Conservation (phyloP, 2,888 invertebrate species). For the Vannuccia rotundouncinata region DNA sequence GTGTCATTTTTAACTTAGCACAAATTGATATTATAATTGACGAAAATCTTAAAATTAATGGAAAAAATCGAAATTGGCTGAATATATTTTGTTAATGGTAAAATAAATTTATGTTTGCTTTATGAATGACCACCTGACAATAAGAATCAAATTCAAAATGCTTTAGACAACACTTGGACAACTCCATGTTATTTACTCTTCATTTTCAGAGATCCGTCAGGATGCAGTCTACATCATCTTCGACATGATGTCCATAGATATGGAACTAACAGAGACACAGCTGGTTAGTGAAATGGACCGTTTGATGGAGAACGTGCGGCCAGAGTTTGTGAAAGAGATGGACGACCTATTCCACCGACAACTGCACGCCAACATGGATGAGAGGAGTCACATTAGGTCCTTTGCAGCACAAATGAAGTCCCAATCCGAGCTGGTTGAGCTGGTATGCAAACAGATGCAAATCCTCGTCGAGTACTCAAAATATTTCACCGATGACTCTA, state of each 20-base stretch:
- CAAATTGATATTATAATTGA: background rate
- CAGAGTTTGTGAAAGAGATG: background rate
- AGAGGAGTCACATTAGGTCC: background rate
- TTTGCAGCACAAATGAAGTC: background rate
- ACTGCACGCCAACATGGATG: background rate
- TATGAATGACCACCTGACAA: too few relatives aligned
- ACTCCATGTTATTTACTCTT: too few relatives aligned
- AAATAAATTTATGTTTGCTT: too few relatives aligned
- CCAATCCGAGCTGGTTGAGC: background rate
- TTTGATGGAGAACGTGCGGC: background rate
- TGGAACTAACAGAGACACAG: background rate
- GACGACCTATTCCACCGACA: background rate
- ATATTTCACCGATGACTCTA: background rate
- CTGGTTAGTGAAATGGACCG: background rate
- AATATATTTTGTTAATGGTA: too few relatives aligned
- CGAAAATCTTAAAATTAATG: too few relatives aligned
- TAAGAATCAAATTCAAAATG: too few relatives aligned
- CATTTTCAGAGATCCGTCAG: background rate
- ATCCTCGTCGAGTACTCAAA: background rate
- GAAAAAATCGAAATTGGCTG: too few relatives aligned
- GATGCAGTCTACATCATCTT: background rate
- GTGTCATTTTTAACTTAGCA: background rate
- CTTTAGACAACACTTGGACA: too few relatives aligned
- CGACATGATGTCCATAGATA: background rate
- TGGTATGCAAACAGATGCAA: background rate